Evolutionary conservation across 2,113 vertebrate genomes (phyloP).

Genomic region (Ivindomyrus marchei): DNA sequence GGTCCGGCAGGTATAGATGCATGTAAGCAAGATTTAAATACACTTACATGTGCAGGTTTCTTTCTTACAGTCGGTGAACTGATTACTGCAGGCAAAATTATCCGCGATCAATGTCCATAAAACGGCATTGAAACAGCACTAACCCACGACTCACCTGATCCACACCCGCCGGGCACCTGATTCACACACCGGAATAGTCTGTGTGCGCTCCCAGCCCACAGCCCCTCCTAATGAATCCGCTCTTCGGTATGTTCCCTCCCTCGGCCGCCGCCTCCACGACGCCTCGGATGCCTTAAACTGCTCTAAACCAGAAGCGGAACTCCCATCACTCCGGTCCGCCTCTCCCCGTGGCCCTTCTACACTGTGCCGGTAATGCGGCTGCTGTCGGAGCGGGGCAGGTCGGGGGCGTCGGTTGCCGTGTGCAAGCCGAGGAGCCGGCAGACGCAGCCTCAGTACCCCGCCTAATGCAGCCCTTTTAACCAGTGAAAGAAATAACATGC

Average conservation of each 20-base stretch:
- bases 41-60: neutral
- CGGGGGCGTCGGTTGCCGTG: neutral
- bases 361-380: neutral
- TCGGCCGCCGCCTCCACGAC: neutral
- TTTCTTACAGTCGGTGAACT: neutral
- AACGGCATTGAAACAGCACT: neutral
- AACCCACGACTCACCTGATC: neutral
- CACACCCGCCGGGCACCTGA: neutral
- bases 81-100: neutral
- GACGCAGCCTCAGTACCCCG: neutral
- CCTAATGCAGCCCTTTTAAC: neutral
- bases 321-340: neutral
- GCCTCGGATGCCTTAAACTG: neutral
- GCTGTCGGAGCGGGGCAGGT: neutral
- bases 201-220: neutral
- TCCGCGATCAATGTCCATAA: neutral
- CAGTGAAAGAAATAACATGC: neutral
- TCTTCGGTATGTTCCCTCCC: neutral
- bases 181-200: neutral
- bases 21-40: neutral
- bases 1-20: neutral
- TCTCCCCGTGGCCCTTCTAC: neutral
- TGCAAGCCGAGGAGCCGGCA: neutral
- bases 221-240: neutral
- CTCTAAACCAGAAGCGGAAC: neutral